Conservation (phyloP, 2,797 vertebrate species). For the Furcifer pardalis region DNA sequence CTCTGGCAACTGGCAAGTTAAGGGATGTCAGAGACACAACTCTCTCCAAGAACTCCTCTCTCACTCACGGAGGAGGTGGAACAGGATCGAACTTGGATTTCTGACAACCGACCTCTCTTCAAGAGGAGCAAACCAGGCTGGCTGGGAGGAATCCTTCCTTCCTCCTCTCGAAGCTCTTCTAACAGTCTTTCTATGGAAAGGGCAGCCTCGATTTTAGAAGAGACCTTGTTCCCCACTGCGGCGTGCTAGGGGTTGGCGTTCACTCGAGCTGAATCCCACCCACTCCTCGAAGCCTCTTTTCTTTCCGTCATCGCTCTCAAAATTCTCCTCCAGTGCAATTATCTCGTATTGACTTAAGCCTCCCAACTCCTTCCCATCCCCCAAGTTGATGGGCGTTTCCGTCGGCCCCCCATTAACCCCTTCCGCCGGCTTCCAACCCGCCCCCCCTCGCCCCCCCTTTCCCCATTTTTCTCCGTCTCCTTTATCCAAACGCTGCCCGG, state of each 20-base stretch:
- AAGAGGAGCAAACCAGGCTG: background rate
- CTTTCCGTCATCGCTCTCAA: background rate
- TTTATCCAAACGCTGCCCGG: slow-evolving; percentile 5
- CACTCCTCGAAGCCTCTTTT: background rate
- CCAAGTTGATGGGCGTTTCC: background rate
- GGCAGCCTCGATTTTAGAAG: background rate
- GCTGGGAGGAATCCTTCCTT: background rate
- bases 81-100: background rate
- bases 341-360: background rate
- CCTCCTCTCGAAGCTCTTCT: background rate
- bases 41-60: background rate
- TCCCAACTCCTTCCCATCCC: background rate
- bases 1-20: no score
- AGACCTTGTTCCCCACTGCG: background rate
- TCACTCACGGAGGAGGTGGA: background rate
- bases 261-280: background rate
- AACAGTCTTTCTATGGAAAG: background rate
- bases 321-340: background rate
- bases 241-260: background rate
- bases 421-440: background rate
- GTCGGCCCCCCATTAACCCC: no score
- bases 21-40: no score
- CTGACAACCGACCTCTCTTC: background rate
- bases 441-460: background rate
- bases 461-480: background rate